Base-by-base conservation (phyloP, 2,888 invertebrate species). In the Perithous albicinctus region DNA sequence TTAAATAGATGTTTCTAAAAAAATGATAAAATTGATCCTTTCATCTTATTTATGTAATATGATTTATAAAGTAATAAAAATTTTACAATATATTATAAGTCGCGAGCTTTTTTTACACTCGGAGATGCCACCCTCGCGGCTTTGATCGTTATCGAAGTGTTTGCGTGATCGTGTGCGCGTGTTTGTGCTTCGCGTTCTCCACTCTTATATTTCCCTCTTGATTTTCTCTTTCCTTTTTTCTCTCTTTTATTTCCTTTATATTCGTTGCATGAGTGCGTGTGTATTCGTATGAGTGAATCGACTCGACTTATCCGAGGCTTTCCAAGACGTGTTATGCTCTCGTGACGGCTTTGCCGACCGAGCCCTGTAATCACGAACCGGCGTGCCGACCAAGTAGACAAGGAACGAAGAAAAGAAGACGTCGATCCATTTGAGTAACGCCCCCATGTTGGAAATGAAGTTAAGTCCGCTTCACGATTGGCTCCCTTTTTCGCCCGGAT, bases 111-210 rank as follows among this genome's bases (percentile, higher is more conserved):
- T 64, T 63, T 66, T 6, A 35, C 56, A 64, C 64, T n/a, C 15
- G 20, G 32, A 12, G 32, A 29, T 29, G 41, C 72, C 78, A 74
- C 77, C 70, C 75, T 80, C 64, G 75, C 66, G 59, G 72, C 67
- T 77, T 85, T 74, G 85, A 86, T 85, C 85, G 72, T 82, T 85
- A 85, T 85, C 84, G 61, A 61, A 67, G 79, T 76, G 76, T 81
- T 81, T 81, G 83, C 77, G 79, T 73, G 80, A 82, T 61, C 72
- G 78, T 75, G 73, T 61, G 80, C 73, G 75, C 72, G 76, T 80
- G 76, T 82, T 79, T 80, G 76, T 70, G 67, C 78, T 29, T 63
- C 54, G 38, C 23, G 32, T 56, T 56, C 29, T 29, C 29, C 29
- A 29, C 29, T 56, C 29, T 56, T 29, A 56, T 56, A 29, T 46